Evolutionary conservation across 2,888 invertebrate species (phyloP), one percentile per base, ranked within the genome.

Genomic region (Candidula unifasciata): DNA sequence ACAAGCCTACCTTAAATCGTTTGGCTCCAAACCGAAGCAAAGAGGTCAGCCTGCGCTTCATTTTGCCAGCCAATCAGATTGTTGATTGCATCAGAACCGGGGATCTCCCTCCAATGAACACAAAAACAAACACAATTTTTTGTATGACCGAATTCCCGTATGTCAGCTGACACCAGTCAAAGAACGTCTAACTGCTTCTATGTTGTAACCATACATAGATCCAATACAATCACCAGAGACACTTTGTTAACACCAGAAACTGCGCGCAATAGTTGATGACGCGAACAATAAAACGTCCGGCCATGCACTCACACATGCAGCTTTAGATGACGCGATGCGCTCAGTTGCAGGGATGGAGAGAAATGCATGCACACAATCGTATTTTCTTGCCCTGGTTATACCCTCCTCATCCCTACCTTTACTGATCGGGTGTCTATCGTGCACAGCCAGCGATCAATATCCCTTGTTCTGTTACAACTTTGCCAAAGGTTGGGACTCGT

Each of bases 41-140:
- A n/a, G n/a, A 24, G 2, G 73, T 13, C 44, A 73, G n/a, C 37
- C 73, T 44, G n/a, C 73, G 73, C 44, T 73, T 73, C 73, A 73
- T 73, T 44, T n/a, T n/a, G n/a, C n/a, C 10, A 73, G 44, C 52
- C 73, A 73, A 73, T 73, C 73, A 44, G 44, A 44, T 10, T 44
- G n/a, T n/a, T 44, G 52, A 10, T 44, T 73, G 44, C 73, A 44
- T 44, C 16, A 44, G 37, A 3, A 3, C 8, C 37, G 35, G 3
- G 24, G 21, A 24, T 24, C 6, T 8, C 16, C 33, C 13, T 71
- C 69, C 69, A 71, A 71, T 71, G 21, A 44, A n/a, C 37, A 13
- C 0, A n/a, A 27, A 6, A 60, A 60, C 60, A 24, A 21, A n/a
- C 27, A 13, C 27, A n/a, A 5, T 27, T 66, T 35, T 71, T n/a